phyloP scores from a whole-genome alignment of 1,140 invertebrate species.

The Kradibia gibbosae region DNA sequence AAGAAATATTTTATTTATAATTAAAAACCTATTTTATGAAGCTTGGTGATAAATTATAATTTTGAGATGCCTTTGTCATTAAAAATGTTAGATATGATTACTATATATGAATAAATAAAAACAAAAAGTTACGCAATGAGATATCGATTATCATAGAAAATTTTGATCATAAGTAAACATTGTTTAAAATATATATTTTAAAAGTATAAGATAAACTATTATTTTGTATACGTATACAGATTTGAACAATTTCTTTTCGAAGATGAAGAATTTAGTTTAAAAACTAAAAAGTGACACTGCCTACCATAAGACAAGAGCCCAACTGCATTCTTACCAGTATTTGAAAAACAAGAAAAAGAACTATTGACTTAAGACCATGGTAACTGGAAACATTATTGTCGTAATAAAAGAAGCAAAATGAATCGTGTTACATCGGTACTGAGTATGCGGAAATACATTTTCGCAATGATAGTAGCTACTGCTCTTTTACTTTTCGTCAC shows the following conservation, averaged over 20 bases:
- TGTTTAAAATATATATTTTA: no score
- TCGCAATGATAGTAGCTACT: background rate
- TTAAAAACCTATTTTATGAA: no score
- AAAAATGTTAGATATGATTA: no score
- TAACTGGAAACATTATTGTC: constrained; percentile 13
- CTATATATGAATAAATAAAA: no score
- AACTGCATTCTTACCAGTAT: background rate
- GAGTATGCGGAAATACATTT: constrained; percentile 25
- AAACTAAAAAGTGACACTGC: background rate
- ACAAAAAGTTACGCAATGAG: no score
- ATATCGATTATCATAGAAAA: no score
- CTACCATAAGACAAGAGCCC: background rate
- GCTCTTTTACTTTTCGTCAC: background rate
- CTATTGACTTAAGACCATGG: constrained; percentile 8
- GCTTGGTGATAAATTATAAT: no score
- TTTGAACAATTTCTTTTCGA: no score
- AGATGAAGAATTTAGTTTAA: constrained; percentile 14
- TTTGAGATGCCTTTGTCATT: no score
- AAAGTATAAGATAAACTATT: background rate
- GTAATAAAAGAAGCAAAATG: constrained; percentile 1
- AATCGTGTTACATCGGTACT: constrained; percentile 27
- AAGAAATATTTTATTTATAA: no score
- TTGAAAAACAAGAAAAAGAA: constrained; percentile 21
- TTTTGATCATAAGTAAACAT: no score
- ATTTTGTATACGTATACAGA: no score